These are phyloP conservation scores for Capreolus pygargus DNA, from an alignment of 2,113 vertebrate genomes.

Conservation along the genomic window DNA sequence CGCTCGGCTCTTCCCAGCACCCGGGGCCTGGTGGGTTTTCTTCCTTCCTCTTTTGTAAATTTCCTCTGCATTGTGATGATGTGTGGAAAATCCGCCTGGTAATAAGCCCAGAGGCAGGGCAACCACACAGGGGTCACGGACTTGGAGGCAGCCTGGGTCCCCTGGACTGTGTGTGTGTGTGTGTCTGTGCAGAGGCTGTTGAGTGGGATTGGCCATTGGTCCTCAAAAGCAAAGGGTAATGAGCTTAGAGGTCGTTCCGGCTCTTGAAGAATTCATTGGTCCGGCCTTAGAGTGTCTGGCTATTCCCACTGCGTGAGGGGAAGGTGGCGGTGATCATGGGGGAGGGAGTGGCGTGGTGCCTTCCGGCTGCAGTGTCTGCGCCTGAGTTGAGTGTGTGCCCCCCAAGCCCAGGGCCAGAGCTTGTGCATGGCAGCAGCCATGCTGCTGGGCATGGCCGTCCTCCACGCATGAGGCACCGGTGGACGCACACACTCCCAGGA, in stretches of 20 bases:
- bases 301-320: background rate
- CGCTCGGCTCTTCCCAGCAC: background rate
- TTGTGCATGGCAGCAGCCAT: background rate
- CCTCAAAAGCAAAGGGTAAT: conserved; percentile 50
- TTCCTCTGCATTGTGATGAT: conserved; percentile 51
- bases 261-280: conserved; percentile 64
- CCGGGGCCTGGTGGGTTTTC: background rate
- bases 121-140: background rate
- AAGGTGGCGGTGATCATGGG: background rate
- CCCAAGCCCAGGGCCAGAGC: background rate
- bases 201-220: conserved; percentile 20
- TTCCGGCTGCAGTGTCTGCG: background rate
- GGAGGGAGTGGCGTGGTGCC: background rate
- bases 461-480: background rate
- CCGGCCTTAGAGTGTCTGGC: conserved; percentile 9
- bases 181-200: background rate
- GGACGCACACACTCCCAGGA: too few species aligned
- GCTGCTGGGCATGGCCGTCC: fast-evolving
- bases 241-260: conserved; percentile 51
- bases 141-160: background rate
- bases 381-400: background rate
- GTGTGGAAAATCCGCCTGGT: background rate
- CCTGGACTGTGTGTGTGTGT: background rate
- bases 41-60: conserved; percentile 66
- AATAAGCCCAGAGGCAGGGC: conserved; percentile 16